These are phyloP conservation scores for Podarcis raffonei DNA, from an alignment of 2,113 vertebrate species.

Conservation along the genomic window DNA sequence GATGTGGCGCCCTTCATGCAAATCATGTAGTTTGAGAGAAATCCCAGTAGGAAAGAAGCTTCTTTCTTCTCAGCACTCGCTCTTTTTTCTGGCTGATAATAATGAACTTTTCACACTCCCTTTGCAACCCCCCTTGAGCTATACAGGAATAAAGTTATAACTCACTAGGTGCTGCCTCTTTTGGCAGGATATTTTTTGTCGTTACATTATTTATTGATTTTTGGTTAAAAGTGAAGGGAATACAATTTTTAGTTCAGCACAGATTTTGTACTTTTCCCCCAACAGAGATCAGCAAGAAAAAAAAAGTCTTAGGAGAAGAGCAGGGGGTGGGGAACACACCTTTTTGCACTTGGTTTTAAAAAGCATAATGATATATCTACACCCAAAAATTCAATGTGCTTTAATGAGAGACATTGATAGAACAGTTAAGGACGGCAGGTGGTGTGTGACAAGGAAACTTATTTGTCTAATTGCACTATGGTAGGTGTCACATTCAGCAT, in stretches of 20 bases:
- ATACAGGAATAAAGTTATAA: conserved; percentile 81
- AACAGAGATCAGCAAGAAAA: conserved; percentile 35
- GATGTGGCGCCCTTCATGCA: conserved; percentile 95
- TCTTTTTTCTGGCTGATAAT: conserved; percentile 83
- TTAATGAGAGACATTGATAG: conserved; percentile 33
- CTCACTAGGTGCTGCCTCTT: conserved; percentile 75
- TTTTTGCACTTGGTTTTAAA: conserved; percentile 39
- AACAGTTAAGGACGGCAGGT: neutral
- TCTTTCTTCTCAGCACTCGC: conserved; percentile 85
- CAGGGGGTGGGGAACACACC: conserved; percentile 40
- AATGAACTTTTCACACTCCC: conserved; percentile 95
- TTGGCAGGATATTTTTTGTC: conserved; percentile 64
- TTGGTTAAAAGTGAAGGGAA: conserved; percentile 54
- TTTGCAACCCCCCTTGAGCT: conserved; percentile 80
- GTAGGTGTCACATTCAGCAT: neutral
- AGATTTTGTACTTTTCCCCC: conserved; percentile 57
- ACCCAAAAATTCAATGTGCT: conserved; percentile 42
- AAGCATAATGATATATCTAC: conserved; percentile 16
- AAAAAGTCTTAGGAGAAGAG: conserved; percentile 28
- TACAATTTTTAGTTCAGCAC: conserved; percentile 59
- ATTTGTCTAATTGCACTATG: neutral
- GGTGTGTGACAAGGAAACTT: neutral
- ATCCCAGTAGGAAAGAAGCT: conserved; percentile 82
- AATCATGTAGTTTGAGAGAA: conserved; percentile 86
- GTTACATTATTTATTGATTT: conserved; percentile 62